Evolutionary conservation across 2,113 vertebrate genomes (phyloP).

Genomic region (Oreochromis spilurus): DNA sequence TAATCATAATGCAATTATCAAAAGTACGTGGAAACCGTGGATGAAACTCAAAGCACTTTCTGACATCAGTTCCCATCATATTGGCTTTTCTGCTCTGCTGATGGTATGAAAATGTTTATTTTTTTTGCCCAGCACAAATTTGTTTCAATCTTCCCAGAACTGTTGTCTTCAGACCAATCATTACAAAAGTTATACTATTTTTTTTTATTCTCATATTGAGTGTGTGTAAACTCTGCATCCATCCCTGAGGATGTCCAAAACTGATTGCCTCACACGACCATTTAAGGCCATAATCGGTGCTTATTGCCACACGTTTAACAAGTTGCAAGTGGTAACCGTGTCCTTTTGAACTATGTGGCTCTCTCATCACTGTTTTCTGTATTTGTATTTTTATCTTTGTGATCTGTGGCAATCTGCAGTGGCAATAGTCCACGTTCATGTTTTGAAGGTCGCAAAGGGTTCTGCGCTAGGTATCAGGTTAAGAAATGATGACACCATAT

Average conservation of each 20-base stretch:
- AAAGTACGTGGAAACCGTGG: background rate
- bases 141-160: background rate
- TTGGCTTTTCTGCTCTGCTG: background rate
- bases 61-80: background rate
- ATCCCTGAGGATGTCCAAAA: background rate
- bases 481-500: conserved; percentile 73
- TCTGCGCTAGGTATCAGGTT: conserved; percentile 64
- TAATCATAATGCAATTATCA: too few relatives aligned
- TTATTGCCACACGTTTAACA: background rate
- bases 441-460: conserved; percentile 34
- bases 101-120: background rate
- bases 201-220: background rate
- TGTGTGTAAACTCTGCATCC: background rate
- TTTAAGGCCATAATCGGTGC: background rate
- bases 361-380: background rate
- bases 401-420: background rate
- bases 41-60: background rate
- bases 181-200: background rate
- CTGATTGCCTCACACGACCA: background rate
- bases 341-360: background rate
- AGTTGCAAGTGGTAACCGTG: background rate
- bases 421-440: background rate
- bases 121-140: background rate
- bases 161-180: background rate
- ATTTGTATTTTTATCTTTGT: background rate